Percentiles rank a stretch among this genome's conserved stretches.
Conservation (phyloP, 2,113 vertebrate species). For the Xyrauchen texanus region DNA sequence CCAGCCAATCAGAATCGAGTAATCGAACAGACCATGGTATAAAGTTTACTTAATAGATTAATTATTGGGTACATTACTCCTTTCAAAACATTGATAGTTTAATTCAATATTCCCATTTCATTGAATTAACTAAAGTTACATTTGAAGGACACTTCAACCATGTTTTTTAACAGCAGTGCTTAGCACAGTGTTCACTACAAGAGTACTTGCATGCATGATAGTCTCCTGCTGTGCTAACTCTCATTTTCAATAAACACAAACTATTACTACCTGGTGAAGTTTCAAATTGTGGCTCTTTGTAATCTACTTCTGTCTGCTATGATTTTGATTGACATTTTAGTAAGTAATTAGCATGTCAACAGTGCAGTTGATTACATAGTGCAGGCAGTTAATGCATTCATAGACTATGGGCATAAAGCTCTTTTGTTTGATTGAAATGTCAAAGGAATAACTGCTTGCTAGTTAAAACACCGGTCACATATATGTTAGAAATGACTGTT, state of each 20-base stretch:
- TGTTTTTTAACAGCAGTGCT: constrained; percentile 28
- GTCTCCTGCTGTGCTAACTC: constrained; percentile 25
- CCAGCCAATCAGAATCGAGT: too few species aligned
- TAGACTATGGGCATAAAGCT: background rate
- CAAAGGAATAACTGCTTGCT: background rate
- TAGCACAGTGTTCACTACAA: background rate
- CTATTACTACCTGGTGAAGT: constrained; percentile 27
- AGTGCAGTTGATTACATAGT: constrained; percentile 24
- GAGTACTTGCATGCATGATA: background rate
- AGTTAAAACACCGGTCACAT: background rate
- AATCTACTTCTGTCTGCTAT: constrained; percentile 32
- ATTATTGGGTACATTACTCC: background rate
- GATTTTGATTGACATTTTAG: constrained; percentile 47
- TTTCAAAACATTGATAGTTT: background rate
- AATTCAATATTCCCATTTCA: background rate
- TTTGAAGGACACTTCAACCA: constrained; percentile 20
- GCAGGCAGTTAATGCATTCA: constrained; percentile 15
- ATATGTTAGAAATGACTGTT: background rate
- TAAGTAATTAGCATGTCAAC: constrained; percentile 23
- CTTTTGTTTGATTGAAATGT: background rate
- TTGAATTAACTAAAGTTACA: background rate
- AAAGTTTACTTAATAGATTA: too few species aligned
- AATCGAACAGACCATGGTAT: too few species aligned
- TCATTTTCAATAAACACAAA: constrained; percentile 43
- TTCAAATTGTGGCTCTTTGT: background rate